A percentile compares a stretch with the other conserved stretches of the same genome.
These are phyloP conservation scores for Dromas ardeola DNA, from an alignment of 2,113 vertebrate genomes.

Conservation along the genomic window DNA sequence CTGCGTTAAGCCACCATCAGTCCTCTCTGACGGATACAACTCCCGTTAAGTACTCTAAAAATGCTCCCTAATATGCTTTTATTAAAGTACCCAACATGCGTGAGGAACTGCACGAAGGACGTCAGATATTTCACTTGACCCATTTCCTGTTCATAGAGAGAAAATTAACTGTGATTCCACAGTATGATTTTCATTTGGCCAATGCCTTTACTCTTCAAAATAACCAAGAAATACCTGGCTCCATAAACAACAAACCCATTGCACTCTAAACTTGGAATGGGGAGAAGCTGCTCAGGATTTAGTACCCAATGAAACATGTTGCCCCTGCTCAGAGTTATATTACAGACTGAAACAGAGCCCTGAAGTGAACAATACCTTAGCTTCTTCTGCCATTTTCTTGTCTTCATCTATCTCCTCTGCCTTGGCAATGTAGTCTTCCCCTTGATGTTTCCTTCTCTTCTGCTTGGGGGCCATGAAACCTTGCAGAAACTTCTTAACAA, in stretches of 20 bases:
- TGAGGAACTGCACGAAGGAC: neutral
- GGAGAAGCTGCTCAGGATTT: neutral
- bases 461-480: conserved; percentile 99
- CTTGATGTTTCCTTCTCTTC: conserved; percentile 88
- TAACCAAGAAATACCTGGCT: neutral
- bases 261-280: neutral
- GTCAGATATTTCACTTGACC: neutral
- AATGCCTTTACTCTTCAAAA: neutral
- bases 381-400: conserved; percentile 94
- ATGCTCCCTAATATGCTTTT: neutral
- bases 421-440: conserved; percentile 84
- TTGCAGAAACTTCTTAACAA: conserved; percentile 97
- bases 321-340: neutral
- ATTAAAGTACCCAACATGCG: neutral
- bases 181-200: neutral
- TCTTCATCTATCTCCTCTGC: conserved; percentile 94
- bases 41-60: neutral
- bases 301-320: neutral
- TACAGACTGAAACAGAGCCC: neutral
- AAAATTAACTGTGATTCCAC: neutral
- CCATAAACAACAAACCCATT: neutral
- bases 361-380: conserved; percentile 80
- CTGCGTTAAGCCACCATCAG: neutral
- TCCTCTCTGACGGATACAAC: neutral
- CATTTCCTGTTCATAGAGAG: neutral